These are phyloP conservation scores for Drosophila littoralis DNA, from an alignment of 1,140 invertebrate species.

Conservation along the genomic window DNA sequence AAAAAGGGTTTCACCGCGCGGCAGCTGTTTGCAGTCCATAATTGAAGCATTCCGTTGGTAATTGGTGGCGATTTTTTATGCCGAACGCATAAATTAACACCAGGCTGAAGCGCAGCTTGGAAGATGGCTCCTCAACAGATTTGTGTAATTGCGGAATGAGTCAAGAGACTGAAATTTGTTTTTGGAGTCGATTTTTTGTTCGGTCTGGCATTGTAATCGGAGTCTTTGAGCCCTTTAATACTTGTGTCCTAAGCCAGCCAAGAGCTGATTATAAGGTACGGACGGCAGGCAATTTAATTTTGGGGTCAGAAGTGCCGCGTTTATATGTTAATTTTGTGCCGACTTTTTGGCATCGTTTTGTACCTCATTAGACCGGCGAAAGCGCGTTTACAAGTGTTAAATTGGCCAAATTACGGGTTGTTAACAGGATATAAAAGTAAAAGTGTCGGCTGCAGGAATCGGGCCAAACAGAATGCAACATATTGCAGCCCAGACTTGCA, in stretches of 20 bases:
- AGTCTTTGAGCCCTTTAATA: slow-evolving; percentile 58
- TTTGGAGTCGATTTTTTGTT: slow-evolving; percentile 9
- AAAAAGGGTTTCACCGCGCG: slow-evolving; percentile 72
- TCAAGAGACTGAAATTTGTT: neutral
- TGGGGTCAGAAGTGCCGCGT: slow-evolving; percentile 63
- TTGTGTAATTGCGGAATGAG: slow-evolving; percentile 72
- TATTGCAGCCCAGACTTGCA: neutral
- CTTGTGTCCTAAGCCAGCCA: slow-evolving; percentile 30
- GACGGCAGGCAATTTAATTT: slow-evolving; percentile 64
- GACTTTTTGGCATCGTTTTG: slow-evolving; percentile 68
- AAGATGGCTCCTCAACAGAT: slow-evolving; percentile 55
- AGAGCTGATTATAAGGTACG: slow-evolving; percentile 60
- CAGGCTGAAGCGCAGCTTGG: slow-evolving; percentile 35
- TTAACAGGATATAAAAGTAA: slow-evolving; percentile 83
- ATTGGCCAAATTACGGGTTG: slow-evolving; percentile 80
- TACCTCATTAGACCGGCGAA: slow-evolving; percentile 82
- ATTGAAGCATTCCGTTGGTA: slow-evolving; percentile 77
- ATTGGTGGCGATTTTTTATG: slow-evolving; percentile 77
- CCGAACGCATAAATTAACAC: slow-evolving; percentile 81
- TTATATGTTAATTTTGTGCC: slow-evolving; percentile 76
- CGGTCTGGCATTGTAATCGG: slow-evolving; percentile 38
- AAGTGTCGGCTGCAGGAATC: slow-evolving; percentile 54
- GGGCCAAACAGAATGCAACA: neutral
- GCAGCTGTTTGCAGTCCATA: slow-evolving; percentile 78
- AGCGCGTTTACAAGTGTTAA: slow-evolving; percentile 83